Evolutionary conservation across 2,888 invertebrate genomes (phyloP).

Genomic region (Pristionchus fissidentatus): DNA sequence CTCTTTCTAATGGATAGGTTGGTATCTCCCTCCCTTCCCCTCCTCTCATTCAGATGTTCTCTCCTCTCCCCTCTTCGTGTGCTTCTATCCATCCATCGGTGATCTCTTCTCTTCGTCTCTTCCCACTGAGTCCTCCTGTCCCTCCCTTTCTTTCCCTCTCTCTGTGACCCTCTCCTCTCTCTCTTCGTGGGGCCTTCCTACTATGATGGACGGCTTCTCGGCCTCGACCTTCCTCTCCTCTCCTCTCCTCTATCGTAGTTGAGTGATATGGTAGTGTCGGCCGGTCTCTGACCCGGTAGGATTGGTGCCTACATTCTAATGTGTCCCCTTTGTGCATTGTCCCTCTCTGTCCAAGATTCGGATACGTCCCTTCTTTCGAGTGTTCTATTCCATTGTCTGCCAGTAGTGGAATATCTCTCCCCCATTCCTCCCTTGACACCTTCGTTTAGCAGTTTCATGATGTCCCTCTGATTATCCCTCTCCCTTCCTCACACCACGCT

Average conservation of each 20-base stretch:
- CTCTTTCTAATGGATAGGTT: too few species aligned
- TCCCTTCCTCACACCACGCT: neutral
- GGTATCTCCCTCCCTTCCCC: too few species aligned
- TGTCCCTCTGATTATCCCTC: too few species aligned
- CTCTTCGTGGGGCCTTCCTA: constrained; percentile 38
- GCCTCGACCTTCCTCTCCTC: neutral
- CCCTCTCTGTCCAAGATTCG: constrained; percentile 18
- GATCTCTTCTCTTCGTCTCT: neutral
- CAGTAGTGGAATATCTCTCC: neutral
- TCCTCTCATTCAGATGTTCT: neutral
- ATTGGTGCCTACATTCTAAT: neutral
- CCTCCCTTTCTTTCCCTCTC: neutral
- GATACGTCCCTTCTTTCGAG: neutral
- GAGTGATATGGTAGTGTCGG: too few species aligned
- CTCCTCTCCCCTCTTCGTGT: neutral
- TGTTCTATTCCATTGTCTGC: neutral
- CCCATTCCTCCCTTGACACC: neutral
- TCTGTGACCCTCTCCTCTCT: constrained; percentile 6
- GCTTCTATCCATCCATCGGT: neutral
- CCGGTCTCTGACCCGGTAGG: constrained; percentile 30
- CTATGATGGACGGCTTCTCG: constrained; percentile 25
- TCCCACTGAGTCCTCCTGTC: neutral
- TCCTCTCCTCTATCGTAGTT: too few species aligned
- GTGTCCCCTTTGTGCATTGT: neutral
- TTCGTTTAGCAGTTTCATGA: neutral